Conservation (phyloP, 2,888 invertebrate genomes). For the Meiosimyza platycephala region DNA sequence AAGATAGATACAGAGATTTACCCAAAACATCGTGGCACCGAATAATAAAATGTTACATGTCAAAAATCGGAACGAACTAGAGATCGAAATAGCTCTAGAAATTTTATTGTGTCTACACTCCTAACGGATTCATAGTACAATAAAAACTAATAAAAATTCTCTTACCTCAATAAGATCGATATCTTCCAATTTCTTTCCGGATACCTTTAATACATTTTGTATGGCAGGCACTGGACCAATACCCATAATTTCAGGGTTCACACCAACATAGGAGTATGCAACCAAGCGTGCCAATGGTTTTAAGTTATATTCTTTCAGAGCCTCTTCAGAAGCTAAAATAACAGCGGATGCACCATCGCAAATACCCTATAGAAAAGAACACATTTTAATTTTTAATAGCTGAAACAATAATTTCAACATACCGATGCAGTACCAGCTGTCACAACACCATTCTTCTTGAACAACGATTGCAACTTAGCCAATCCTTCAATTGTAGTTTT, state of each 20-base stretch:
- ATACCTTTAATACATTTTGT: conserved; percentile 81
- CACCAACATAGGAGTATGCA: conserved; percentile 92
- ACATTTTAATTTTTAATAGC: conserved; percentile 7
- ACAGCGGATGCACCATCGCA: conserved; percentile 97
- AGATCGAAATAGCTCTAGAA: neutral
- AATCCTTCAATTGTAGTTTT: conserved; percentile 87
- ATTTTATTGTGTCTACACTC: neutral
- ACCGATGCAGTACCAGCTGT: conserved; percentile 96
- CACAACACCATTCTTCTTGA: conserved; percentile 94
- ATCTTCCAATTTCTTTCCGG: conserved; percentile 84
- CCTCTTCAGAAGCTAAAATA: conserved; percentile 90
- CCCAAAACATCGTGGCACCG: too few relatives aligned
- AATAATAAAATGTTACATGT: too few relatives aligned
- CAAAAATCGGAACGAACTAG: too few relatives aligned
- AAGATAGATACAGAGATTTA: too few relatives aligned
- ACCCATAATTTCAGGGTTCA: conserved; percentile 98
- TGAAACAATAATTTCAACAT: conserved; percentile 51
- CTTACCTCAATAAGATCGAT: conserved; percentile 92
- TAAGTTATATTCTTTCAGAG: conserved; percentile 81
- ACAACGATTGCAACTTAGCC: conserved; percentile 86
- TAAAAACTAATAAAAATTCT: neutral
- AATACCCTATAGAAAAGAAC: conserved; percentile 67
- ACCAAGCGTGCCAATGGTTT: conserved; percentile 92
- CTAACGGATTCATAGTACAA: neutral
- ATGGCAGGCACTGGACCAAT: conserved; percentile 97